Base-by-base conservation (phyloP, 2,797 vertebrate genomes). In the Rhynchonycteris naso region DNA sequence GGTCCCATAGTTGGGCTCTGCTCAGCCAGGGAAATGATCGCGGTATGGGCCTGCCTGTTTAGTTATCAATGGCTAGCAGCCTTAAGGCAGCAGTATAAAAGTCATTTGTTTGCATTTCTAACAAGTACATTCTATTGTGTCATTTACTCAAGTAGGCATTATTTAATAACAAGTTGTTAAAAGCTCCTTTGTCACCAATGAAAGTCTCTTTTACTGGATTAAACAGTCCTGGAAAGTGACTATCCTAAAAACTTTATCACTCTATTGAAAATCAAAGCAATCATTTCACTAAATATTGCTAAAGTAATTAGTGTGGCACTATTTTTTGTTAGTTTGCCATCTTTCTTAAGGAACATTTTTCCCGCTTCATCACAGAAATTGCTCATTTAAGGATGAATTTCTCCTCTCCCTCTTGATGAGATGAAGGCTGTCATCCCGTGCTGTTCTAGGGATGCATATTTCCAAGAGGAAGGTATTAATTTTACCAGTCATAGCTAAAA, bases 401-500 rank as follows among this genome's bases (percentile, higher is more conserved):
- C 90, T 89, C 30, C 72, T 91, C 59, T 93, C 81, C n/a, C 54
- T 95, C 88, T 96, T 88, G 83, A 7, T 10, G 66, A 92, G 47
- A 33, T 86, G 94, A 95, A 94, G 80, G 38, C 95, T 97, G 95
- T 96, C 95, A 95, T 52, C 91, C 71, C 24, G n/a, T 3, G 33
- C 78, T 92, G 74, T 92, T 96, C 91, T 94, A 95, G 59, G 47
- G 66, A 96, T 86, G 84, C 68, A 81, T 65, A 91, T 89, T 95
- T 97, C 82, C 85, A 90, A 87, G 63, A 92, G 84, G 79, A 97
- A 97, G 83, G 84, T 88, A 47, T 82, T 97, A 96, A 97, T 97
- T 97, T 96, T 96, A 97, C 91, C 94, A 96, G 90, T 97, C 95
- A 95, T 66, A 76, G 90, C 94, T 96, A 93, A 93, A 94, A 95